Evolutionary conservation across 2,888 invertebrate species (phyloP).

Genomic region (Polydrusus cervinus): DNA sequence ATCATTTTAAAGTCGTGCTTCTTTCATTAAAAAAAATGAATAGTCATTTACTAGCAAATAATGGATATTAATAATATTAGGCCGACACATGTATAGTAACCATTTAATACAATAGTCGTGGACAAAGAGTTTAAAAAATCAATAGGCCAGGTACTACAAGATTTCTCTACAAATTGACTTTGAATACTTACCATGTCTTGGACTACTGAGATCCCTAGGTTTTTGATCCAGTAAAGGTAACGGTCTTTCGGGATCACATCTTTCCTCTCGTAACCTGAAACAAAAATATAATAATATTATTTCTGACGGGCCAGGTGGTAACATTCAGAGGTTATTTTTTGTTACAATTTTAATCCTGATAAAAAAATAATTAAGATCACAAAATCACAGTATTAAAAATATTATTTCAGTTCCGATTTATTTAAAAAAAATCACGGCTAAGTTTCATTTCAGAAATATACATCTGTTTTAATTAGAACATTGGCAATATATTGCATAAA

Average conservation of each 20-base stretch:
- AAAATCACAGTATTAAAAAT: not conserved
- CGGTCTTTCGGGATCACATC: conserved; percentile 88
- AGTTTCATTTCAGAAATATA: conserved; percentile 62
- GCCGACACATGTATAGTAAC: too few relatives aligned
- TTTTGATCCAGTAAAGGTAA: conserved; percentile 87
- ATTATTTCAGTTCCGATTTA: not conserved
- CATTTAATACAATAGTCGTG: too few relatives aligned
- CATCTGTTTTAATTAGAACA: conserved; percentile 70
- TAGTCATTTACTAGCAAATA: too few relatives aligned
- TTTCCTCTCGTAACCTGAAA: conserved; percentile 90
- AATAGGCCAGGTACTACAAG: too few relatives aligned
- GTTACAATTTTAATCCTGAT: too few relatives aligned
- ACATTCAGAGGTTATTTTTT: too few relatives aligned
- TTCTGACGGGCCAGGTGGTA: not conserved
- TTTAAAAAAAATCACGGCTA: not conserved
- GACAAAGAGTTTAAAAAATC: too few relatives aligned
- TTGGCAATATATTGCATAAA: conserved; percentile 65
- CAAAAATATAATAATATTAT: conserved; percentile 65
- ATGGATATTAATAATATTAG: too few relatives aligned
- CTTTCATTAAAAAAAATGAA: too few relatives aligned
- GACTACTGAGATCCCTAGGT: conserved; percentile 89
- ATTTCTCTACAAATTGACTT: too few relatives aligned
- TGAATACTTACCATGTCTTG: conserved; percentile 85
- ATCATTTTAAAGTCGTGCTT: too few relatives aligned
- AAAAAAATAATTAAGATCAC: too few relatives aligned